phyloP scores from a whole-genome alignment of 2,888 invertebrate genomes.

The Diadromus collaris region DNA sequence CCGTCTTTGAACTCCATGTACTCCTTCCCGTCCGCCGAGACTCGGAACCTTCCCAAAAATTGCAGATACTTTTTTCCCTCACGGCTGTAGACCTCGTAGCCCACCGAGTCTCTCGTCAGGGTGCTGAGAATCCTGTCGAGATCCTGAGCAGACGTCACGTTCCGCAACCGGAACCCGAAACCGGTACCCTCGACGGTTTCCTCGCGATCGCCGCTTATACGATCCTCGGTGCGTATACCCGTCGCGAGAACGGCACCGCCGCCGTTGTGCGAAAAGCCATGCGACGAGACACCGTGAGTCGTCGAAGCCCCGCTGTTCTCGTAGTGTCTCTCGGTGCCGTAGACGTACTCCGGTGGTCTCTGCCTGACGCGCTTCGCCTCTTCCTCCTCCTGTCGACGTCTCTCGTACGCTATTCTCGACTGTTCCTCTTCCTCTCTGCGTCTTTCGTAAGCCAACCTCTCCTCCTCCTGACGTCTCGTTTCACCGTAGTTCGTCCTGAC shows the following conservation, averaged over 20 bases:
- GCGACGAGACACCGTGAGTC: conserved; percentile 25
- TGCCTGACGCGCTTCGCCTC: conserved; percentile 52
- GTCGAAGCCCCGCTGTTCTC: conserved; percentile 43
- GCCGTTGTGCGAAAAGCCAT: conserved; percentile 40
- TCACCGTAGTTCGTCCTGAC: conserved; percentile 25
- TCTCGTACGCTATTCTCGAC: conserved; percentile 28
- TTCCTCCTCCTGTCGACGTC: conserved; percentile 56
- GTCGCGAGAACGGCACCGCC: conserved; percentile 51
- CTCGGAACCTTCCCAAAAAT: conserved; percentile 71
- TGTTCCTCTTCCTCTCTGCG: conserved; percentile 59
- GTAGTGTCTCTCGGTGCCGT: conserved; percentile 69
- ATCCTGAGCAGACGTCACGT: conserved; percentile 68
- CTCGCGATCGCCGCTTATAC: conserved; percentile 72
- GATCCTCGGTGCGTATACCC: conserved; percentile 47
- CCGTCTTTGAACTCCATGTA: conserved; percentile 74
- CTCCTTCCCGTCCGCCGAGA: conserved; percentile 67
- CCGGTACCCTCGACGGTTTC: conserved; percentile 67
- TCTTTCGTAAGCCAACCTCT: conserved; percentile 57
- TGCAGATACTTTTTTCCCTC: conserved; percentile 70
- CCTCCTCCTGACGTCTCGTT: conserved; percentile 58
- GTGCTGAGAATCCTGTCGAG: conserved; percentile 68
- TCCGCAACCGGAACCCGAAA: conserved; percentile 65
- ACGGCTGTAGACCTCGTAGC: conserved; percentile 66
- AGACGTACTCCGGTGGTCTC: conserved; percentile 63
- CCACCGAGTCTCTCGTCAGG: conserved; percentile 66